Percentiles rank a stretch among this genome's conserved stretches.
Conservation (phyloP, 1,140 invertebrate genomes). For the Drosophila sturtevanti region DNA sequence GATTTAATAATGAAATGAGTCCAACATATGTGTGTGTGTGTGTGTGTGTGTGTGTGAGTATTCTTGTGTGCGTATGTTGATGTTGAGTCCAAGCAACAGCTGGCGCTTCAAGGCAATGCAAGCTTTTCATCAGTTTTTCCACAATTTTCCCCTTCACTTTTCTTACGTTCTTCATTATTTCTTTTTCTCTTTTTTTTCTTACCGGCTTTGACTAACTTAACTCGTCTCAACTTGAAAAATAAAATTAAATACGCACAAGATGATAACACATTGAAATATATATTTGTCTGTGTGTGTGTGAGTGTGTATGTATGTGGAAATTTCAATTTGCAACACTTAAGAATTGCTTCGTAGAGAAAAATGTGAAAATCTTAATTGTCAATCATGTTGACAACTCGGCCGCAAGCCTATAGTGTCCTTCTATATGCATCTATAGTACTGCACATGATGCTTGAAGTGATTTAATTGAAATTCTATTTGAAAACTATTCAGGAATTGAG, state of each 20-base stretch:
- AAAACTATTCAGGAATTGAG: conserved; percentile 14
- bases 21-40: neutral
- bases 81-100: conserved; percentile 46
- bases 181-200: neutral
- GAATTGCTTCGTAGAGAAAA: conserved; percentile 27
- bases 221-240: conserved; percentile 38
- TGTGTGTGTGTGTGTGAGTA: conserved; percentile 8
- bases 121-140: conserved; percentile 58
- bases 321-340: conserved; percentile 8
- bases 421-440: neutral
- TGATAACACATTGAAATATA: conserved; percentile 49
- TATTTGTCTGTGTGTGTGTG: neutral
- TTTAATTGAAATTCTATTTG: conserved; percentile 61
- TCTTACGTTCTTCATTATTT: neutral
- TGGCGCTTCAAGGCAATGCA: conserved; percentile 37
- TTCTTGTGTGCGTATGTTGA: conserved; percentile 5
- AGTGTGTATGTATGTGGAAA: neutral
- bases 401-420: neutral
- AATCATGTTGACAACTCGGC: conserved; percentile 21
- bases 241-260: conserved; percentile 66
- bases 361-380: conserved; percentile 34
- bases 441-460: conserved; percentile 40
- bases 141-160: neutral
- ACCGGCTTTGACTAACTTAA: neutral
- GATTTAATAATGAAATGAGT: conserved; percentile 74